Evolutionary conservation across 2,888 invertebrate genomes (phyloP).

Genomic region (Ashinkailepas kermadecensis): DNA sequence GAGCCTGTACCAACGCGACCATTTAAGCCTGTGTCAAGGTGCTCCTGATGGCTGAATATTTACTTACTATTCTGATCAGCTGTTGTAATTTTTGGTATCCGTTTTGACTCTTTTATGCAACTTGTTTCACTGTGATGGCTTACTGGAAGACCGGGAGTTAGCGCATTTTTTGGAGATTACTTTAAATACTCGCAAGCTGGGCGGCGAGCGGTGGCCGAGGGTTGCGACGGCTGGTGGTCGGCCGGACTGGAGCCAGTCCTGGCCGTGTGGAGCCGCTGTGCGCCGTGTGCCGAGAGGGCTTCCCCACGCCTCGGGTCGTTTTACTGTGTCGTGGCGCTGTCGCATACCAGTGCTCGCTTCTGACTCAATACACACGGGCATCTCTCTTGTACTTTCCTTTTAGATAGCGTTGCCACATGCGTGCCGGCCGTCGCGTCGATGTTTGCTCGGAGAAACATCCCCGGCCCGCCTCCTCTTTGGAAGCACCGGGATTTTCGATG

Average conservation of each 20-base stretch:
- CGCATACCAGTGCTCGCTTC: not conserved
- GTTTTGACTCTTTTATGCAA: not conserved
- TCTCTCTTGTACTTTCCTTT: conserved; percentile 7
- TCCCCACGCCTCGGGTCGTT: not conserved
- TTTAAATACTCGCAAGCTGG: not conserved
- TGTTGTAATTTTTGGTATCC: not conserved
- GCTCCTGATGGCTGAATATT: too few relatives aligned
- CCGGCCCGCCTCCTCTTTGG: not conserved
- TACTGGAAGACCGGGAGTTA: not conserved
- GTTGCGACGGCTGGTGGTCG: too few relatives aligned
- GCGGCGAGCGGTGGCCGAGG: too few relatives aligned
- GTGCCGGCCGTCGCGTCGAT: not conserved
- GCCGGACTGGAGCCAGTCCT: not conserved
- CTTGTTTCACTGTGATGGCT: not conserved
- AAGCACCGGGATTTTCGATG: too few relatives aligned
- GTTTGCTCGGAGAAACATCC: not conserved
- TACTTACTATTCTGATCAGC: too few relatives aligned
- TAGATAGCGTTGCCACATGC: not conserved
- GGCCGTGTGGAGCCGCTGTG: not conserved
- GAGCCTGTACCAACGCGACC: too few relatives aligned
- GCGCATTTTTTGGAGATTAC: conserved; percentile 5
- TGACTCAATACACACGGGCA: not conserved
- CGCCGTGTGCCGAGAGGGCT: not conserved
- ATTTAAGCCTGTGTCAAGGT: too few relatives aligned
- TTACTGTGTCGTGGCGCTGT: not conserved